Percentiles rank a stretch among this genome's conserved stretches.
Evolutionary conservation across 2,797 vertebrate genomes (phyloP).

Genomic region (Schizopygopsis malacanthus): DNA sequence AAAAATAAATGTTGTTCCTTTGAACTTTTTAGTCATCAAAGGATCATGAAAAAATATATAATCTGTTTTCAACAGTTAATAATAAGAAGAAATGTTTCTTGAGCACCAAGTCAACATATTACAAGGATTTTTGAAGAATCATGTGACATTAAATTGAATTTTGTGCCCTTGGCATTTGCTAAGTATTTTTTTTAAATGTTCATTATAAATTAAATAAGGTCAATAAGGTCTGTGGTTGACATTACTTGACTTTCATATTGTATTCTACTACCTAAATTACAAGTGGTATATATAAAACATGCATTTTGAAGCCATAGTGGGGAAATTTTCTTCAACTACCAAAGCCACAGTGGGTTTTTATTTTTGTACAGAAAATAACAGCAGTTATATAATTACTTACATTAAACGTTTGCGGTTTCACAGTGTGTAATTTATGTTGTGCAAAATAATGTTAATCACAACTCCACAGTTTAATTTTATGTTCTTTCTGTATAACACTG

Average conservation of each 20-base stretch:
- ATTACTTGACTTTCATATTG: neutral
- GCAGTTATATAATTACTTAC: neutral
- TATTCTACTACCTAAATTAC: neutral
- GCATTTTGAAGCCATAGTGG: neutral
- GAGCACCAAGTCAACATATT: neutral
- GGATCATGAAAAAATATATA: neutral
- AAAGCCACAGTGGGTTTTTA: neutral
- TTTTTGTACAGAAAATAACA: neutral
- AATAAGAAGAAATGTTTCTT: neutral
- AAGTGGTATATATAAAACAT: neutral
- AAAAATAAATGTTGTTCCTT: neutral
- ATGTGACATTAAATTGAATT: neutral
- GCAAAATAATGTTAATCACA: neutral
- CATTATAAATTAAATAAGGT: neutral
- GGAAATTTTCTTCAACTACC: neutral
- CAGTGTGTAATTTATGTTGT: neutral
- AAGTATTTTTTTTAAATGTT: too few relatives aligned
- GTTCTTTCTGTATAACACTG: neutral
- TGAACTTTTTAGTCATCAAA: neutral
- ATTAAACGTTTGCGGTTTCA: neutral
- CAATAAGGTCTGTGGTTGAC: neutral
- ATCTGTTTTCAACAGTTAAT: neutral
- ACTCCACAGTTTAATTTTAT: neutral
- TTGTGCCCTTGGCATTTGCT: neutral
- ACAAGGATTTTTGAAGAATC: neutral